Conservation (phyloP, 1,140 invertebrate genomes). For the Leptinotarsa undecemlineata region DNA sequence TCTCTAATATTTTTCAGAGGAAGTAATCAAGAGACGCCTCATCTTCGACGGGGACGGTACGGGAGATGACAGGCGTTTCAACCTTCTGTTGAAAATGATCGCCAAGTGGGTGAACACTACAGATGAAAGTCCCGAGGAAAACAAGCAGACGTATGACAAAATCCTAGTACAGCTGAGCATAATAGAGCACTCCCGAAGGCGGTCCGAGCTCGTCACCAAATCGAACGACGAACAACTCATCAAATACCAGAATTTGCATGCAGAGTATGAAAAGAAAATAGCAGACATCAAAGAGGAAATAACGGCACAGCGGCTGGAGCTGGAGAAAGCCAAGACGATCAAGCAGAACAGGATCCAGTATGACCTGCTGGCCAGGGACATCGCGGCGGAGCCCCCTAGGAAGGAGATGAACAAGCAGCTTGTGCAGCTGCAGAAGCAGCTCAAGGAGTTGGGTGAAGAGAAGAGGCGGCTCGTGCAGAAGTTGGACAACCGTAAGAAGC, state of each 20-base stretch:
- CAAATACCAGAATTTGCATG: constrained; percentile 80
- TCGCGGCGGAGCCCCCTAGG: constrained; percentile 33
- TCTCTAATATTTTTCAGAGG: constrained; percentile 68
- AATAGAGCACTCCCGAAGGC: constrained; percentile 86
- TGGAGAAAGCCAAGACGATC: constrained; percentile 79
- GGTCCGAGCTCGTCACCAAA: constrained; percentile 75
- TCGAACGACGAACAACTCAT: constrained; percentile 85
- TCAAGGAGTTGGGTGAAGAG: constrained; percentile 21
- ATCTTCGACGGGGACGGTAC: constrained; percentile 95
- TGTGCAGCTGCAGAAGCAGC: constrained; percentile 12
- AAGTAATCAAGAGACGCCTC: constrained; percentile 86
- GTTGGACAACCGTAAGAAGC: constrained; percentile 19
- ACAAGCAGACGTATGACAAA: constrained; percentile 75
- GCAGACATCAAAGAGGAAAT: constrained; percentile 75
- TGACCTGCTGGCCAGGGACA: constrained; percentile 75
- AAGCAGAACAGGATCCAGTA: constrained; percentile 91
- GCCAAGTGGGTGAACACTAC: constrained; percentile 82
- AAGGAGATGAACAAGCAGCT: constrained; percentile 29
- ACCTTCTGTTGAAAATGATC: constrained; percentile 83
- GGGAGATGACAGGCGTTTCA: constrained; percentile 89
- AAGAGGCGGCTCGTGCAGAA: constrained; percentile 5
- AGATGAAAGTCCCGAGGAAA: constrained; percentile 72
- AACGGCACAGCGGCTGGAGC: constrained; percentile 72
- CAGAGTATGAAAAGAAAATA: constrained; percentile 77
- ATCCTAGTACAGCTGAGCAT: constrained; percentile 81